Evolutionary conservation across 2,888 invertebrate genomes (phyloP), one percentile per base, ranked within the genome.

Genomic region (Caenorhabditis japonica): DNA sequence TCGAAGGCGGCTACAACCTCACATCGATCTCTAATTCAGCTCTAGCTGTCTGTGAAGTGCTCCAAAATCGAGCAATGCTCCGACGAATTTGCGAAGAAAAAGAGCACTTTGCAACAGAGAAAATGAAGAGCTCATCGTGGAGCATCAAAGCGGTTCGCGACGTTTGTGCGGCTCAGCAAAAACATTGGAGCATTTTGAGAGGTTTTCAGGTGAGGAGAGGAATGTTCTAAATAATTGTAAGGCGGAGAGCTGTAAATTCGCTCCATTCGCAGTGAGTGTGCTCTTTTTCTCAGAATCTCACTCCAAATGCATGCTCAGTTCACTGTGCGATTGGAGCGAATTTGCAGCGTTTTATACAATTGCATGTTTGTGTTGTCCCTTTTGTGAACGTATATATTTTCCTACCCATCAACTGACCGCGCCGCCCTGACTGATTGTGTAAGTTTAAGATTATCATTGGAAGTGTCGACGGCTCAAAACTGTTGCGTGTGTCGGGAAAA

Each of bases 1-100:
- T 95, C 5, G 95, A 95, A 90, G 97, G 97, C 19, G 97, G 97
- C 25, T 75, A 79, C 38, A 75, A 77, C 43, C 43, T 79, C 12
- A 58, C 33, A 4, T 46, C 76, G 0, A 66, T 77, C 13, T 59
- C 76, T 1, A 47, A 68, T 3, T 47, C 71, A 27, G 68, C 76
- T 3, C 46, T 49, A 2, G 75, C 75, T 13, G 76, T 79, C 4
- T 41, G 64, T n/a, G 75, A 79, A 55, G 72, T 70, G 8, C 38
- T 77, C 10, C 41, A 55, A 3, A 23, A 33, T 33, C 64, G 76
- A 8, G 49, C 34, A 10, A 55, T 74, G 61, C 17, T 49, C n/a
- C 55, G 73, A 46, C 36, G 61, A 8, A 2, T 68, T 15, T n/a
- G n/a, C 13, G 46, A 56, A 7, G 66, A 61, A 23, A 73, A 68